Evolutionary conservation across 2,888 invertebrate species (phyloP).

Genomic region (Thymelicus lineola): DNA sequence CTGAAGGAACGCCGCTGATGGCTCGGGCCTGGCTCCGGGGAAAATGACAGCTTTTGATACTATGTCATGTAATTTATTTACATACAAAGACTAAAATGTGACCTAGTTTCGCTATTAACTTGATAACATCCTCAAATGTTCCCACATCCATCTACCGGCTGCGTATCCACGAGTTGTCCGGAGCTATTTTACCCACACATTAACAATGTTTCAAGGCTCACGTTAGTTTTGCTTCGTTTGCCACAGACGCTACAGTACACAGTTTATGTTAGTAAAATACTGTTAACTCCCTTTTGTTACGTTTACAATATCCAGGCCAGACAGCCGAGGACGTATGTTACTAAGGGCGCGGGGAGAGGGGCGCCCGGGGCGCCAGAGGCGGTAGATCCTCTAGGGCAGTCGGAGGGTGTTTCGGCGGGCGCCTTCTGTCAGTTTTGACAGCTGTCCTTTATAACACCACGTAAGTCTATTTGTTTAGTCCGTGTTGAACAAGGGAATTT

Average conservation of each 20-base stretch:
- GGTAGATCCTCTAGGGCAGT: too few relatives aligned
- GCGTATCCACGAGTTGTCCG: not conserved
- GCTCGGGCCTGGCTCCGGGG: constrained; percentile 2
- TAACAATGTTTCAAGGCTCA: constrained; percentile 4
- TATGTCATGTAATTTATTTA: constrained; percentile 2
- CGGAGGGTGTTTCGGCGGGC: too few relatives aligned
- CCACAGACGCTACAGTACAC: not conserved
- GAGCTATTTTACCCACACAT: constrained; percentile 1
- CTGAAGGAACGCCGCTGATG: constrained; percentile 9
- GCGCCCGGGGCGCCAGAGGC: too few relatives aligned
- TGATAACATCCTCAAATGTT: constrained; percentile 6
- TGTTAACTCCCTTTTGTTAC: too few relatives aligned
- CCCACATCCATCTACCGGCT: constrained; percentile 5
- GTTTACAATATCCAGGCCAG: too few relatives aligned
- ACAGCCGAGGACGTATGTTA: too few relatives aligned
- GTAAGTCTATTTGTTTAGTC: too few relatives aligned
- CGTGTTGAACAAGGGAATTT: too few relatives aligned
- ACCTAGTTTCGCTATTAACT: constrained; percentile 9
- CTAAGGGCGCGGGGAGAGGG: too few relatives aligned
- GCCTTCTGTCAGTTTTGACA: too few relatives aligned
- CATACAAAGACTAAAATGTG: not conserved
- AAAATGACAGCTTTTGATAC: constrained; percentile 21
- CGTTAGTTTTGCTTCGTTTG: constrained; percentile 10
- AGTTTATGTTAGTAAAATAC: not conserved
- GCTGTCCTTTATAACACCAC: too few relatives aligned